Conservation (phyloP, 2,113 vertebrate species). For the Azemiops feae region DNA sequence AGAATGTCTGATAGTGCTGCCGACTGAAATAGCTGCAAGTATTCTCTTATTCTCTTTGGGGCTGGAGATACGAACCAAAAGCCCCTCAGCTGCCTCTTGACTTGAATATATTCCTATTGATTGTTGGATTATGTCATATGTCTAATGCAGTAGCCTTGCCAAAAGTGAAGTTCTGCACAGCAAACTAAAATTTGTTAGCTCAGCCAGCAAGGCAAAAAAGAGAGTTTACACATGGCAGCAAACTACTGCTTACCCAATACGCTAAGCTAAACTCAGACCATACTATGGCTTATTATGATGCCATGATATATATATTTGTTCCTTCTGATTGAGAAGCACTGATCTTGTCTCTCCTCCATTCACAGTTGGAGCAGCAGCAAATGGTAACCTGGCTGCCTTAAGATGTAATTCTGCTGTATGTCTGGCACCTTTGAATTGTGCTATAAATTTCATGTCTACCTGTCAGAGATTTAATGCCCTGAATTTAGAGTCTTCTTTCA, state of each 20-base stretch:
- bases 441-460: constrained; percentile 20
- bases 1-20: neutral
- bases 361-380: neutral
- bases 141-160: neutral
- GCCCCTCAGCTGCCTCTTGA: neutral
- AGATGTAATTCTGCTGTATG: constrained; percentile 5
- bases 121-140: neutral
- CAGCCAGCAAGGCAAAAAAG: neutral
- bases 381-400: neutral
- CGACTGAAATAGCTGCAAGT: neutral
- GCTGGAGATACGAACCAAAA: neutral
- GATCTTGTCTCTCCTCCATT: neutral
- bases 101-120: neutral
- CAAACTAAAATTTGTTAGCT: neutral
- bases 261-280: neutral
- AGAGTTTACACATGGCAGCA: neutral
- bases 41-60: neutral
- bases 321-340: neutral
- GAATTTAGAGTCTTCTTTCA: constrained; percentile 20
- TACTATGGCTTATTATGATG: neutral
- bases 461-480: constrained; percentile 22
- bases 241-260: neutral
- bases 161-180: neutral
- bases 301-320: neutral
- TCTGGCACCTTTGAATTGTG: constrained; percentile 9